A percentile compares a stretch with the other conserved stretches of the same genome.
Evolutionary conservation across 2,888 invertebrate species (phyloP).

Genomic region (Tineola bisselliella): DNA sequence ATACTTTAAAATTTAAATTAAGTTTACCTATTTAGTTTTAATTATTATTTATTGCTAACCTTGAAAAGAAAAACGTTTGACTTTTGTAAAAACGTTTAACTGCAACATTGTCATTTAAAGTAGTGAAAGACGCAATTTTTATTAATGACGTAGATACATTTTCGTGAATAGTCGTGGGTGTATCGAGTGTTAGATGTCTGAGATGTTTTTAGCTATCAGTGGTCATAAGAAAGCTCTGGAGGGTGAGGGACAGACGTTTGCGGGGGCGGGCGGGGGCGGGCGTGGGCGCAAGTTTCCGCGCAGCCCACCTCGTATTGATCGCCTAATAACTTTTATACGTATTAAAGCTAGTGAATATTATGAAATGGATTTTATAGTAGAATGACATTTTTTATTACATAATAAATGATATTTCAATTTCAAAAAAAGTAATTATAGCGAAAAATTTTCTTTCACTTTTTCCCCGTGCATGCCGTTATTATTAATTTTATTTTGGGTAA

Average conservation of each 20-base stretch:
- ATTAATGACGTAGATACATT: neutral
- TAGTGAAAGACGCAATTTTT: neutral
- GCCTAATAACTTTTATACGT: constrained; percentile 42
- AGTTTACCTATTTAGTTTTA: neutral
- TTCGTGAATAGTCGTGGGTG: neutral
- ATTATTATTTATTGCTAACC: neutral
- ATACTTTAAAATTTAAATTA: too few species aligned
- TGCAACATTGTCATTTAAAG: neutral
- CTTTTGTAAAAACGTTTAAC: neutral
- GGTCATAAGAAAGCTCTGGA: neutral
- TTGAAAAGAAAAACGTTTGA: neutral
- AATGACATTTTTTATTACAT: neutral
- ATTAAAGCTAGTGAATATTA: constrained; percentile 41
- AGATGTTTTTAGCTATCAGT: neutral
- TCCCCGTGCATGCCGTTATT: too few species aligned
- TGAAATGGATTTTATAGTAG: neutral
- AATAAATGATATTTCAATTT: too few species aligned
- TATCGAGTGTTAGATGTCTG: neutral
- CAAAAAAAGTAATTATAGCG: too few species aligned
- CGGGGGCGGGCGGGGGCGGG: constrained; percentile 25
- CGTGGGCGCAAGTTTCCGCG: constrained; percentile 43
- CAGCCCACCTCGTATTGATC: constrained; percentile 55
- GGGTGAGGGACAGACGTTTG: constrained; percentile 17
- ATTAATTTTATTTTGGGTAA: too few species aligned
- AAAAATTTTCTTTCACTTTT: too few species aligned